A percentile compares a stretch with the other conserved stretches of the same genome.
Evolutionary conservation across 64 coral and sea anemone genomes (phyloP).

Genomic region (Platygyra sinensis): DNA sequence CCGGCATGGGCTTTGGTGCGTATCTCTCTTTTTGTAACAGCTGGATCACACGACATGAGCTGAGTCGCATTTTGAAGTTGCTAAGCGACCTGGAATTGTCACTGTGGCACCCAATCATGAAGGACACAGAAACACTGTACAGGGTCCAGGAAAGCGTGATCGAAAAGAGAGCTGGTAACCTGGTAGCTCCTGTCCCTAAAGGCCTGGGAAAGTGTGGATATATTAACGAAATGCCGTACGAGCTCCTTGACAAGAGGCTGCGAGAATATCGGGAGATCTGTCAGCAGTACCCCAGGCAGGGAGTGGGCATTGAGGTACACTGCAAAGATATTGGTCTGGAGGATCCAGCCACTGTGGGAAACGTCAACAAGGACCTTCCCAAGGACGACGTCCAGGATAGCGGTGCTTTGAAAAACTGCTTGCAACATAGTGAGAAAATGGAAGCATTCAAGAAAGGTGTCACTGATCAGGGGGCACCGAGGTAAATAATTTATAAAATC

Average conservation of each 20-base stretch:
- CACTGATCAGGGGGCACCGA: neutral
- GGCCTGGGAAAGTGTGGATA: too few species aligned
- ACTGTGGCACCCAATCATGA: too few species aligned
- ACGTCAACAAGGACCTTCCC: constrained; percentile 10
- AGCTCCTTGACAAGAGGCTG: constrained; percentile 46
- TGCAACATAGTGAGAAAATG: neutral
- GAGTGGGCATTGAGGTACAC: constrained; percentile 67
- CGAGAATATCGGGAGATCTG: constrained; percentile 64
- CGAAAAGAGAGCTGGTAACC: constrained; percentile 68
- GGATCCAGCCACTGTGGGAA: constrained; percentile 29
- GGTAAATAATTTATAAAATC: too few species aligned
- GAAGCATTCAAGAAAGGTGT: neutral
- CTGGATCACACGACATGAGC: constrained; percentile 53
- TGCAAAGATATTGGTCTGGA: constrained; percentile 74
- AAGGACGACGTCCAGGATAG: neutral
- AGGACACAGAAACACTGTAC: constrained; percentile 29
- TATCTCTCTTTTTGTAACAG: constrained; percentile 61
- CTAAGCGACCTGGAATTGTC: constrained; percentile 61
- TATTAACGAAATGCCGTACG: too few species aligned
- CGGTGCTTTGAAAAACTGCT: neutral
- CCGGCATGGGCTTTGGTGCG: constrained; percentile 78
- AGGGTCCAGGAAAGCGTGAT: constrained; percentile 45
- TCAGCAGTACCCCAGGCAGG: constrained; percentile 56
- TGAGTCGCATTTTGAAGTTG: constrained; percentile 70
- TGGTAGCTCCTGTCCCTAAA: constrained; percentile 68